Base-by-base conservation (phyloP, 2,797 vertebrate genomes). In the Arctocebus calabarensis region DNA sequence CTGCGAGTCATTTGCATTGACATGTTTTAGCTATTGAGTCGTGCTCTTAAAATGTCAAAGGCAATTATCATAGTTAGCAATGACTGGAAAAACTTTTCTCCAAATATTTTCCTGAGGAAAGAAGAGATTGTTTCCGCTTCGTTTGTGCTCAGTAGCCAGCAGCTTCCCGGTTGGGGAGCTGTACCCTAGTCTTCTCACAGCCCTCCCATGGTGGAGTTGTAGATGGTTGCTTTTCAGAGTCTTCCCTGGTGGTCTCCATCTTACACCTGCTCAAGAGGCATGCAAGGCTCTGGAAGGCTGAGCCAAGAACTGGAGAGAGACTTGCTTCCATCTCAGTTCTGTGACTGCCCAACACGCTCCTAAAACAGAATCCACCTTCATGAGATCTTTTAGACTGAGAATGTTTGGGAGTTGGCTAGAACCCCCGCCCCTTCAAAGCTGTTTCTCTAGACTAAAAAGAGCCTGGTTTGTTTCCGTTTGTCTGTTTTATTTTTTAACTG, bases 31-130 rank as follows among this genome's bases (percentile, higher is more conserved):
- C 75, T 92, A 73, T 87, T 96, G 94, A 90, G 48, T 88, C 32
- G 7, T 85, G 95, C 84, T 95, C 92, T 84, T 97, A 89, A 97
- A 97, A 96, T 95, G 96, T 96, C 96, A 97, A 82, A 74, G 91
- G 66, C 78, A 92, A 91, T 97, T 94, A 96, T 91, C 87, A 37
- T 85, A 94, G 88, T 96, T 95, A 92, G 90, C 83, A 87, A 40
- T 90, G 85, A 82, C 83, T 84, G 89, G 92, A 75, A 94, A 92
- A 95, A 94, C 71, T 96, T 94, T 57, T 22, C 34, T 81, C 45
- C 59, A 85, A 45, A 94, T 95, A 89, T 84, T 96, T 96, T 94
- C 81, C 92, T 82, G 20, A 22, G 85, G 81, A 84, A 85, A 91
- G 48, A 83, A 85, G 79, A 87, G 48, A 20, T 64, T 87, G 73